Percentiles rank a stretch among this genome's conserved stretches.
Conservation (phyloP, 2,113 vertebrate species). For the Thomomys bottae region DNA sequence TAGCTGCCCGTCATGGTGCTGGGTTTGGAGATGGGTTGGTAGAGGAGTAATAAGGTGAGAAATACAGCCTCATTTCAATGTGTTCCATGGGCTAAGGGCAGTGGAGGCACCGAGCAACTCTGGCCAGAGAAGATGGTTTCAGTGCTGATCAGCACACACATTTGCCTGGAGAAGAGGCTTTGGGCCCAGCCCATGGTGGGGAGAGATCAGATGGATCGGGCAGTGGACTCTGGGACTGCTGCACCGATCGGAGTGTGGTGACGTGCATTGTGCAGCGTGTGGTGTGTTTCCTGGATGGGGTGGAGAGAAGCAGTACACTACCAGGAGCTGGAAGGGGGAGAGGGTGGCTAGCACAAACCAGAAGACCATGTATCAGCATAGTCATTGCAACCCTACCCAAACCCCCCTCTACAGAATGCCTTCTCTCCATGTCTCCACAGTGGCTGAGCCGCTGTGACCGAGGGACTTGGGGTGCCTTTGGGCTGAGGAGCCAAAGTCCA, state of each 20-base stretch:
- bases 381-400: not conserved
- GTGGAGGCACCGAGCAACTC: not conserved
- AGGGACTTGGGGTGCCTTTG: too few species aligned
- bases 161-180: not conserved
- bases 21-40: not conserved
- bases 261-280: fast-evolving
- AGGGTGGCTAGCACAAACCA: not conserved
- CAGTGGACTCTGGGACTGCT: not conserved
- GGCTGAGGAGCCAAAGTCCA: too few species aligned
- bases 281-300: not conserved
- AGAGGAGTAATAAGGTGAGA: not conserved
- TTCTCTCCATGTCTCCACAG: too few species aligned
- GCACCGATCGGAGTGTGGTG: fast-evolving
- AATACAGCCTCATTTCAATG: not conserved
- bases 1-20: fast-evolving
- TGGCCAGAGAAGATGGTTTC: not conserved
- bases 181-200: not conserved
- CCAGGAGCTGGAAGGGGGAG: not conserved
- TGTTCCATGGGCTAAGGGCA: too few species aligned
- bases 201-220: not conserved
- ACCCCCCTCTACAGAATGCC: fast-evolving
- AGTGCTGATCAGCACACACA: not conserved
- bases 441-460: too few species aligned
- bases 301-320: not conserved
- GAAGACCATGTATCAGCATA: not conserved